Percentiles rank a stretch among this genome's conserved stretches.
phyloP scores from a whole-genome alignment of 2,888 invertebrate genomes.

The Odontomyia ornata region DNA sequence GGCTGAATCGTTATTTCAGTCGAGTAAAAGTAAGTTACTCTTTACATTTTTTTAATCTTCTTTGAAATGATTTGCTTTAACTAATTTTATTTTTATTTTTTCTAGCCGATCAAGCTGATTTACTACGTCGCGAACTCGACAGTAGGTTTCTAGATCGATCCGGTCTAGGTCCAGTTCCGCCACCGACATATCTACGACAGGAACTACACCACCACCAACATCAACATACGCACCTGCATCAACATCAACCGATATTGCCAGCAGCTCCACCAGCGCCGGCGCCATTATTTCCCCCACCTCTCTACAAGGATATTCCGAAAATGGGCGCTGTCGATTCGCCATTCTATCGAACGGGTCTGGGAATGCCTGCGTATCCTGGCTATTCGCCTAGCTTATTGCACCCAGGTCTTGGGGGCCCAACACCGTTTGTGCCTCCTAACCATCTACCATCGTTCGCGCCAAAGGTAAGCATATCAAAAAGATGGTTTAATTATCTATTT shows the following conservation, averaged over 20 bases:
- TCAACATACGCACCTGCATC: slow-evolving; percentile 91
- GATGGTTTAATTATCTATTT: background rate
- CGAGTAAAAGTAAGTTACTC: slow-evolving; percentile 75
- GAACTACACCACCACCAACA: slow-evolving; percentile 95
- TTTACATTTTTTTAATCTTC: too few species aligned
- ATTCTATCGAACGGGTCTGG: slow-evolving; percentile 76
- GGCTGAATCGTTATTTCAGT: slow-evolving; percentile 86
- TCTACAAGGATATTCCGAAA: slow-evolving; percentile 91
- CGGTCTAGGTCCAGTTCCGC: slow-evolving; percentile 68
- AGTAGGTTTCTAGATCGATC: slow-evolving; percentile 89
- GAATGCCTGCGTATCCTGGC: slow-evolving; percentile 81
- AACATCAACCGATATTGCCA: slow-evolving; percentile 78
- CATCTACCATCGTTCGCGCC: slow-evolving; percentile 88
- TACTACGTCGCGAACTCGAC: slow-evolving; percentile 88
- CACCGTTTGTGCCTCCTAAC: slow-evolving; percentile 89
- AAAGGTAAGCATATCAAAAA: slow-evolving; percentile 72
- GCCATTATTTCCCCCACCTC: slow-evolving; percentile 69
- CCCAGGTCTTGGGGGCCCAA: slow-evolving; percentile 78
- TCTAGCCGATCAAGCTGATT: slow-evolving; percentile 77
- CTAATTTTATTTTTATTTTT: background rate
- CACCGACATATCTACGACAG: slow-evolving; percentile 74
- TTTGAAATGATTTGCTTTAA: background rate
- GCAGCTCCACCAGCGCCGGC: slow-evolving; percentile 69
- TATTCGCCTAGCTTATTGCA: slow-evolving; percentile 82
- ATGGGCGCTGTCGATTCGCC: slow-evolving; percentile 80